These are phyloP conservation scores for Litoditis marina DNA, from an alignment of 2,888 invertebrate genomes.

Conservation along the genomic window DNA sequence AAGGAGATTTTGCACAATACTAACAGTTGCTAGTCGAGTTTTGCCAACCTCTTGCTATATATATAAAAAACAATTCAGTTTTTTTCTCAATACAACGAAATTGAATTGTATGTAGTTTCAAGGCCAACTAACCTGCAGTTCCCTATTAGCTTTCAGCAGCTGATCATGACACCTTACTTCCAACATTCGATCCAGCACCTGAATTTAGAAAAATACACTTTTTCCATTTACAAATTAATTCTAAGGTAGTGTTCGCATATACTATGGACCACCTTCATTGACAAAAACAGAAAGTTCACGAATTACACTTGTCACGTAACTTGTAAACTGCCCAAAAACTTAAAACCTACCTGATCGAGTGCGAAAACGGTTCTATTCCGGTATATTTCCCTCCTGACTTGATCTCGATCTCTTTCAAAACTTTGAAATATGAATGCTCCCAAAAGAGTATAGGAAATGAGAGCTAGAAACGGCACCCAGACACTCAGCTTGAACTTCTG, in stretches of 20 bases:
- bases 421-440: slow-evolving; percentile 52
- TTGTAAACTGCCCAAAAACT: neutral
- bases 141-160: slow-evolving; percentile 15
- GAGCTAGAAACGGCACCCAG: slow-evolving; percentile 37
- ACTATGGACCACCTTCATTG: neutral
- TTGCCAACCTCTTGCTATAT: too few species aligned
- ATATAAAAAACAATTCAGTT: too few species aligned
- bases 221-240: too few species aligned
- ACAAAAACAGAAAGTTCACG: neutral
- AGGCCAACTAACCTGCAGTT: slow-evolving; percentile 24
- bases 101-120: too few species aligned
- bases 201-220: too few species aligned
- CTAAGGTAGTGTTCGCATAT: neutral
- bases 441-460: slow-evolving; percentile 49
- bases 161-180: slow-evolving; percentile 48
- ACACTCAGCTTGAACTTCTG: slow-evolving; percentile 25
- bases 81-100: too few species aligned
- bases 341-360: slow-evolving; percentile 40
- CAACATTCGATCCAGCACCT: slow-evolving; percentile 51
- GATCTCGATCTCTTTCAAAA: slow-evolving; percentile 32
- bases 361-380: slow-evolving; percentile 43
- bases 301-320: neutral
- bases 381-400: slow-evolving; percentile 22
- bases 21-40: too few species aligned
- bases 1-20: too few species aligned